Evolutionary conservation across 1,140 invertebrate species (phyloP).

Genomic region (Caenorhabditis latens): DNA sequence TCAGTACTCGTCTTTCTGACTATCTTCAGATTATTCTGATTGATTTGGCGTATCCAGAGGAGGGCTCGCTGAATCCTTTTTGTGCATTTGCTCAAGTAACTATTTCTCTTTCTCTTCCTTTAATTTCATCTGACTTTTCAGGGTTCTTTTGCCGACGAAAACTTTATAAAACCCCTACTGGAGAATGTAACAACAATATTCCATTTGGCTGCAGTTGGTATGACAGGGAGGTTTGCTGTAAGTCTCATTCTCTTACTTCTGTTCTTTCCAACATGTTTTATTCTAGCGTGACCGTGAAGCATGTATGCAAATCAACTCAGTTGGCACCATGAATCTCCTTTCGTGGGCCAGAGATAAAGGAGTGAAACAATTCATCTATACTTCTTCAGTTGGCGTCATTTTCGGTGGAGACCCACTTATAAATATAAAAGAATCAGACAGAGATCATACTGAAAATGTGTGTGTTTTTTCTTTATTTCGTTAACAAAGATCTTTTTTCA

Average conservation of each 20-base stretch:
- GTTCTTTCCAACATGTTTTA: too few relatives aligned
- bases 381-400: background rate
- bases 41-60: too few relatives aligned
- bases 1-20: background rate
- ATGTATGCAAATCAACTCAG: background rate
- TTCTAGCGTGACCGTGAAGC: conserved; percentile 13
- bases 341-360: background rate
- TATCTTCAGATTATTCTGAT: background rate
- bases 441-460: background rate
- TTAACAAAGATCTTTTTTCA: background rate
- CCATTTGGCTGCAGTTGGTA: conserved; percentile 23
- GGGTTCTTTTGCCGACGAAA: background rate
- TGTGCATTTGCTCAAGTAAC: too few relatives aligned
- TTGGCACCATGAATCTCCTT: conserved; percentile 1
- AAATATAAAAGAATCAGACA: background rate
- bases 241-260: background rate
- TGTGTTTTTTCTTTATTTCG: background rate
- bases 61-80: too few relatives aligned
- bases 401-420: background rate
- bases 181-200: background rate
- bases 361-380: conserved; percentile 1
- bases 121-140: background rate
- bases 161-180: background rate
- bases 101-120: too few relatives aligned
- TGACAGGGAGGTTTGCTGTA: conserved; percentile 10